These are phyloP conservation scores for Equus quagga DNA, from an alignment of 2,113 vertebrate genomes.

Conservation along the genomic window DNA sequence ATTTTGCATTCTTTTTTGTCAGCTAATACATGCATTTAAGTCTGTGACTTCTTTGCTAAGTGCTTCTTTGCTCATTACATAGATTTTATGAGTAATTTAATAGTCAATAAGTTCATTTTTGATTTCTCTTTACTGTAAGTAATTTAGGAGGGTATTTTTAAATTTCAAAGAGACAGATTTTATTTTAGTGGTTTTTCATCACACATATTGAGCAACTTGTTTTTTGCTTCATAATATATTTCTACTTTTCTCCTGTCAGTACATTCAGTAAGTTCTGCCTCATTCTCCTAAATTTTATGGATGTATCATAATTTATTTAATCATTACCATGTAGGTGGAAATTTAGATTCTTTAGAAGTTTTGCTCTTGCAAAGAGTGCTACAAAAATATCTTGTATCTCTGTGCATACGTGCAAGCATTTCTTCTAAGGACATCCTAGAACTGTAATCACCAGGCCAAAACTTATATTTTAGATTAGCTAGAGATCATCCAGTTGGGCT, in stretches of 20 bases:
- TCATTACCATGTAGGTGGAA: neutral
- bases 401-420: neutral
- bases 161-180: conserved; percentile 22
- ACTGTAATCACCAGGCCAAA: neutral
- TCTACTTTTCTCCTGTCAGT: neutral
- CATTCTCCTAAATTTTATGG: conserved; percentile 41
- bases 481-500: neutral
- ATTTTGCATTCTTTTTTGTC: neutral
- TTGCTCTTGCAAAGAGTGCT: neutral
- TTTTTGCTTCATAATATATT: neutral
- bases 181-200: conserved; percentile 16
- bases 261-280: neutral
- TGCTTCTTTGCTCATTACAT: conserved; percentile 1
- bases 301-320: neutral
- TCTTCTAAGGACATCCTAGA: neutral
- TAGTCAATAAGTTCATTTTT: neutral
- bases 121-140: conserved; percentile 16
- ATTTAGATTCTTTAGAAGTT: neutral
- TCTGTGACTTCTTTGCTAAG: neutral
- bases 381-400: neutral
- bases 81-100: conserved; percentile 30
- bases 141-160: conserved; percentile 24
- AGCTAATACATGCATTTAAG: neutral
- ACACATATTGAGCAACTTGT: neutral
- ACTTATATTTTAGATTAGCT: neutral